These are phyloP conservation scores for Gallinago undulata DNA, from an alignment of 2,113 vertebrate genomes.

Conservation along the genomic window DNA sequence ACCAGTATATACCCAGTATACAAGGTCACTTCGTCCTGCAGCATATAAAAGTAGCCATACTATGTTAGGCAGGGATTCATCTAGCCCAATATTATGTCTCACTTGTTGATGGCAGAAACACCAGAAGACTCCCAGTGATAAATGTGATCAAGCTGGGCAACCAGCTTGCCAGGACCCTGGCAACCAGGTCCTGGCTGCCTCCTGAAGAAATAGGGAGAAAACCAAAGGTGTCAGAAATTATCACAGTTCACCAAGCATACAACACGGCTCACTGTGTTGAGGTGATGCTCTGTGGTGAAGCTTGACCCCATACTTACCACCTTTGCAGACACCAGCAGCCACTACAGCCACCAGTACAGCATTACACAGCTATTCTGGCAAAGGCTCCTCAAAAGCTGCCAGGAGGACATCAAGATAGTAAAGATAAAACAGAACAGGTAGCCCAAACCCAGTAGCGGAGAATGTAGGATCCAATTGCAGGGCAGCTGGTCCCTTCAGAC, in stretches of 20 bases:
- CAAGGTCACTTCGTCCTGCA: neutral
- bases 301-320: fast-evolving
- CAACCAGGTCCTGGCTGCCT: neutral
- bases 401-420: neutral
- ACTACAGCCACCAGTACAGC: neutral
- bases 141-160: neutral
- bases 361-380: neutral
- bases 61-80: neutral
- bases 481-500: neutral
- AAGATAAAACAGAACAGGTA: neutral
- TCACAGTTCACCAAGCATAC: neutral
- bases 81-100: neutral
- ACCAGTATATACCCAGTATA: fast-evolving
- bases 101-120: neutral
- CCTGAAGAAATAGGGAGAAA: neutral
- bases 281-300: neutral
- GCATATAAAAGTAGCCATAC: neutral
- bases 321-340: neutral
- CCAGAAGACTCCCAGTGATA: neutral
- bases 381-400: neutral
- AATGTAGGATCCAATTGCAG: neutral
- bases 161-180: no score
- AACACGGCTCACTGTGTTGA: fast-evolving
- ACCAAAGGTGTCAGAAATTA: neutral
- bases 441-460: neutral